phyloP scores from a whole-genome alignment of 2,888 invertebrate genomes.

The Polyommatus icarus region DNA sequence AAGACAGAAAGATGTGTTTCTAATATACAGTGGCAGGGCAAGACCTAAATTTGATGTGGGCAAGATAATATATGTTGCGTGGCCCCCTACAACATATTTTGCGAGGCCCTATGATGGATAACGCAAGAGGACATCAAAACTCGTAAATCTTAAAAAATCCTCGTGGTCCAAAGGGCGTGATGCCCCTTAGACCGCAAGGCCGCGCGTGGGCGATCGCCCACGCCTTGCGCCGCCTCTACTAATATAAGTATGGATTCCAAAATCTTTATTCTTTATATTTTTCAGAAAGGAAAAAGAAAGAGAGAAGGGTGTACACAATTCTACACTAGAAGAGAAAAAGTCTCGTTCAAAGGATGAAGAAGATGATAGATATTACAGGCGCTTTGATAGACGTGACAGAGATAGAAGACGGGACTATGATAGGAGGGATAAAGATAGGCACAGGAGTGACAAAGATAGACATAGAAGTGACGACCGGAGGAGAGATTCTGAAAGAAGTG shows the following conservation, averaged over 20 bases:
- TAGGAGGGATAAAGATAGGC: constrained; percentile 51
- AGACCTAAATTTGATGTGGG: too few species aligned
- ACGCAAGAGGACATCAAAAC: too few species aligned
- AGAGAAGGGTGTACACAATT: constrained; percentile 86
- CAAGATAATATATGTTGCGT: too few species aligned
- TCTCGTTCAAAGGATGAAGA: constrained; percentile 63
- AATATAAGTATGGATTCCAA: neutral
- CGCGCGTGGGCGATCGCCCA: too few species aligned
- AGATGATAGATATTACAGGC: constrained; percentile 55
- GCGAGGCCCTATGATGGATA: too few species aligned
- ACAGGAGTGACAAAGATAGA: constrained; percentile 56
- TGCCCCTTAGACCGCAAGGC: too few species aligned
- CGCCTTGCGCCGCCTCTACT: too few species aligned
- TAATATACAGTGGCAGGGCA: too few species aligned
- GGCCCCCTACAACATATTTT: too few species aligned
- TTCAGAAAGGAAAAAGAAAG: constrained; percentile 76
- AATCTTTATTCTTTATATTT: constrained; percentile 32
- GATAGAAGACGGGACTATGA: constrained; percentile 36
- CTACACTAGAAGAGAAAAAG: constrained; percentile 81
- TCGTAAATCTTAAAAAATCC: too few species aligned
- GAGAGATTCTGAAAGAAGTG: constrained; percentile 49
- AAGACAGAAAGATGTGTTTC: too few species aligned
- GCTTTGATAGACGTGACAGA: constrained; percentile 55
- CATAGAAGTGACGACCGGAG: constrained; percentile 48
- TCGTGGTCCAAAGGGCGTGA: too few species aligned